These are phyloP conservation scores for Meta bourneti DNA, from an alignment of 2,888 invertebrate genomes.

Conservation along the genomic window DNA sequence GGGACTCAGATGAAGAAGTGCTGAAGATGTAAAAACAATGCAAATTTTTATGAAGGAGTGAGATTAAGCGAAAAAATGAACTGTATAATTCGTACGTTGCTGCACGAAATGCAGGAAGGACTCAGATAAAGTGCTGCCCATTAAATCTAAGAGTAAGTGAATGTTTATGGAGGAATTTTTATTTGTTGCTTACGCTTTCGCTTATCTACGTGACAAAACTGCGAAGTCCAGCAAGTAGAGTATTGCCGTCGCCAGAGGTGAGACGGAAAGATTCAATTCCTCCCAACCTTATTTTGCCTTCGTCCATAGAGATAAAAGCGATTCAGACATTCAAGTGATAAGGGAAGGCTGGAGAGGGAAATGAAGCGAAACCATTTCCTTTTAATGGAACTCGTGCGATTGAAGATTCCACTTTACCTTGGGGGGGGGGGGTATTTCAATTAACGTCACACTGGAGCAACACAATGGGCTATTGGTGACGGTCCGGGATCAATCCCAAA, in stretches of 20 bases:
- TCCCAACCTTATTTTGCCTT: conserved; percentile 7
- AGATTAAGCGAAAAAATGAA: too few relatives aligned
- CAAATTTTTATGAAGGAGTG: too few relatives aligned
- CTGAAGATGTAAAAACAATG: too few relatives aligned
- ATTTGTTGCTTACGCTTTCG: conserved; percentile 15
- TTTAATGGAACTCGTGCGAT: too few relatives aligned
- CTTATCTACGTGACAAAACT: conserved; percentile 29
- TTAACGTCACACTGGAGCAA: too few relatives aligned
- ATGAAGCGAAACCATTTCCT: conserved; percentile 10
- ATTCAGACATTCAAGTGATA: conserved; percentile 27
- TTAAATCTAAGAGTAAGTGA: conserved; percentile 14
- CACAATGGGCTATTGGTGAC: too few relatives aligned
- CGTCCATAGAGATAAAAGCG: conserved; percentile 7
- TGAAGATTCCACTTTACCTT: too few relatives aligned
- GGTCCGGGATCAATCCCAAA: too few relatives aligned
- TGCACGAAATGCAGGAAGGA: too few relatives aligned
- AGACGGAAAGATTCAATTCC: conserved; percentile 20
- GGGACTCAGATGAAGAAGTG: too few relatives aligned
- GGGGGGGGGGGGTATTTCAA: too few relatives aligned
- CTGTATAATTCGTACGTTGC: too few relatives aligned
- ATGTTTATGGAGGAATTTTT: conserved; percentile 31
- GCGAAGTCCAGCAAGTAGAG: conserved; percentile 37
- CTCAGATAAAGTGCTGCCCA: background rate
- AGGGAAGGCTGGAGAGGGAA: conserved; percentile 22
- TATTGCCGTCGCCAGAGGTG: conserved; percentile 15